Percentiles rank a stretch among this genome's conserved stretches.
These are phyloP conservation scores for Zophobas morio DNA, from an alignment of 1,140 invertebrate genomes.

Conservation along the genomic window DNA sequence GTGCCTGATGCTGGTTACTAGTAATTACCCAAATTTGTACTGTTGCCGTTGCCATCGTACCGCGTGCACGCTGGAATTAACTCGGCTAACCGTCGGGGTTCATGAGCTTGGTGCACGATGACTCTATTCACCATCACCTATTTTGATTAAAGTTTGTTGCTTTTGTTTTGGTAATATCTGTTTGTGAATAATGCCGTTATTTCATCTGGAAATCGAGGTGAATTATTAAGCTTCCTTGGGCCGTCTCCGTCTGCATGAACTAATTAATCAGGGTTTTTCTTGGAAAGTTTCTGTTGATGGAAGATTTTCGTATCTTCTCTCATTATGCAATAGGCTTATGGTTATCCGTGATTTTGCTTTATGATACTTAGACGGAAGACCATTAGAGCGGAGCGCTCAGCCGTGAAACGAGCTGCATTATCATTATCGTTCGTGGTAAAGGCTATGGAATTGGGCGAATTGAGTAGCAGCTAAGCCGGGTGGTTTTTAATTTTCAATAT, in stretches of 20 bases:
- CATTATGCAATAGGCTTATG: constrained; percentile 21
- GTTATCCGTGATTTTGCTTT: constrained; percentile 32
- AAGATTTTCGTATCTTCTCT: constrained; percentile 16
- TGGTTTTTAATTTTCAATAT: not conserved
- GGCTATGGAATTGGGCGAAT: not conserved
- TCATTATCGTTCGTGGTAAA: not conserved
- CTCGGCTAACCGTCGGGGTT: constrained; percentile 37
- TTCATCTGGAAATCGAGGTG: constrained; percentile 28
- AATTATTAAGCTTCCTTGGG: constrained; percentile 3
- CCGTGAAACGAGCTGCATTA: constrained; percentile 33
- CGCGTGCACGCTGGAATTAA: constrained; percentile 40
- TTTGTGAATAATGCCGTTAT: constrained; percentile 32
- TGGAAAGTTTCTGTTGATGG: not conserved
- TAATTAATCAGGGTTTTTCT: constrained; percentile 33
- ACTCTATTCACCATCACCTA: constrained; percentile 26
- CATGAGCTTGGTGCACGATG: constrained; percentile 34
- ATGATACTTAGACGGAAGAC: constrained; percentile 35
- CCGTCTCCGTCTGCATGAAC: not conserved
- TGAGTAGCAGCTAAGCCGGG: not conserved
- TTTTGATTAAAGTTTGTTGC: constrained; percentile 25
- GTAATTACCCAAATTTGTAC: constrained; percentile 43
- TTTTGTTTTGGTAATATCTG: constrained; percentile 20
- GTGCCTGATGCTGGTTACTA: constrained; percentile 45
- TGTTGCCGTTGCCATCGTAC: constrained; percentile 41
- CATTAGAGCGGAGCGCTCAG: constrained; percentile 11